Evolutionary conservation across 2,888 invertebrate genomes (phyloP).

Genomic region (Ormyrus pomaceus): DNA sequence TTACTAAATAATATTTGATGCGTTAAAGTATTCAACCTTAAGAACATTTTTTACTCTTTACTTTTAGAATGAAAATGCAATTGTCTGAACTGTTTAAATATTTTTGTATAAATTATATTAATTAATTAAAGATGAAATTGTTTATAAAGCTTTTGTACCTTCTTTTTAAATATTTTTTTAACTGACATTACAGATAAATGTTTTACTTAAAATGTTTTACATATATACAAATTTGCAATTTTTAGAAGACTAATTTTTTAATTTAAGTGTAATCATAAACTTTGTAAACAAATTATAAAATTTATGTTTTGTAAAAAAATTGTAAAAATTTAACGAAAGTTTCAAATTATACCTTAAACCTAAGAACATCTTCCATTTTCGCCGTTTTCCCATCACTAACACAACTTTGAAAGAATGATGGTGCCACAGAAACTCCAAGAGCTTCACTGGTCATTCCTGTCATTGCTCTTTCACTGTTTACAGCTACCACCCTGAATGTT

Average conservation of each 20-base stretch:
- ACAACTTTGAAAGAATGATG: constrained; percentile 97
- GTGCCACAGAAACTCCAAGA: constrained; percentile 95
- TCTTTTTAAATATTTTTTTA: too few relatives aligned
- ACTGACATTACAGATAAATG: not conserved
- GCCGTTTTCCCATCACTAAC: constrained; percentile 96
- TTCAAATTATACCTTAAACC: constrained; percentile 86
- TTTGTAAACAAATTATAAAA: not conserved
- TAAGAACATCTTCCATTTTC: constrained; percentile 95
- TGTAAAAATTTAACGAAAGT: not conserved
- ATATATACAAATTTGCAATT: not conserved
- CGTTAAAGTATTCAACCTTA: not conserved
- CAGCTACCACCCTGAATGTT: constrained; percentile 96
- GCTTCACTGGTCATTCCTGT: constrained; percentile 98
- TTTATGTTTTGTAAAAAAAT: not conserved
- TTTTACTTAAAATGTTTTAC: not conserved
- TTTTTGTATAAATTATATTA: not conserved
- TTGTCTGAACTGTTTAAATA: not conserved
- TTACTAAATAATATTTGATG: not conserved
- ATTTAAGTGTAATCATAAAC: too few relatives aligned
- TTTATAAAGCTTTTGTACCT: not conserved
- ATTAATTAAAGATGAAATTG: not conserved
- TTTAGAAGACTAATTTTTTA: not conserved
- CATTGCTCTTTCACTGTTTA: constrained; percentile 91
- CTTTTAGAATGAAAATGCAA: not conserved
- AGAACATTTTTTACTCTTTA: too few relatives aligned